Base-by-base conservation (phyloP, 2,888 invertebrate genomes). In the Cabera pusaria region DNA sequence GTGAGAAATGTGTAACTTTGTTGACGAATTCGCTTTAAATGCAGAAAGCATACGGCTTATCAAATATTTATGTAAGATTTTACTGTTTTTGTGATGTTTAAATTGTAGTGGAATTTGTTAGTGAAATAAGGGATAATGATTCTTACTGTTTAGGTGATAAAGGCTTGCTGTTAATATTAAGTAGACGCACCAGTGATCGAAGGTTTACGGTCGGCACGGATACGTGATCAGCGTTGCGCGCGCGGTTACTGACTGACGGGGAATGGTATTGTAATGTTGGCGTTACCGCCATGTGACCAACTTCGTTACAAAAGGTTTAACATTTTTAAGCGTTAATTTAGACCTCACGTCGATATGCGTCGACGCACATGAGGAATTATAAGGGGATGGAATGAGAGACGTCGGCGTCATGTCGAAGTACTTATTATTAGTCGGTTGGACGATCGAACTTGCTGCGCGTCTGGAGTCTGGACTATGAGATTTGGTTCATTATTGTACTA, bases 201-300 rank as follows among this genome's bases (percentile, higher is more conserved):
- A n/a, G n/a, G 46, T 64, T 66, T 62, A 44, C 42, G 55, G 49
- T 42, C 45, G 52, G 37, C 52, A 47, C 49, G 53, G 56, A 56
- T 51, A 45, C 51, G 38, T 66, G 64, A 8, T 0, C 17, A 8
- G 83, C 84, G 85, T 31, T 17, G 61, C 85, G 78, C 86, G 84
- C 85, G 82, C 84, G 61, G 58, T 55, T 60, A 65, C 59, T 53
- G 66, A 86, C 84, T 83, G 76, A 69, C 55, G 56, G 55, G 6
- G 56, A 37, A 34, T 41, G 38, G 47, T 60, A 54, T 64, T 61
- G 67, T 57, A 52, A 80, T 72, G 83, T 84, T 85, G 85, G 83
- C 76, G 71, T 68, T 63, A 70, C 60, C 67, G 66, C 56, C 85
- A 85, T 84, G 86, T 86, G 86, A 85, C 52, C 55, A 63, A 66